Percentiles rank a stretch among this genome's conserved stretches.
phyloP scores from a whole-genome alignment of 2,888 invertebrate species.

The Dorcus parallelipipedus region DNA sequence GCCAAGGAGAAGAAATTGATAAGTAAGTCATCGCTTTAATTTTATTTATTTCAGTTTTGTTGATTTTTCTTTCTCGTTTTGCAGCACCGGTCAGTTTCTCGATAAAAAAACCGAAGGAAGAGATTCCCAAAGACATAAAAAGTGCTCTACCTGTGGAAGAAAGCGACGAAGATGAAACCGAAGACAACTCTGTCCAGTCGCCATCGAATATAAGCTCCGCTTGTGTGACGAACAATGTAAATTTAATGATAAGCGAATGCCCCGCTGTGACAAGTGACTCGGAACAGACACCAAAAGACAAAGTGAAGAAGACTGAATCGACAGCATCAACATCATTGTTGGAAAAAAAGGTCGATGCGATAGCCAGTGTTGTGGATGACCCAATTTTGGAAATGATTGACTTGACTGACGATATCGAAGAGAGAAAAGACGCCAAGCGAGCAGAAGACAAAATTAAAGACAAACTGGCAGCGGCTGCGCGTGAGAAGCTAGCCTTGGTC shows the following conservation, averaged over 20 bases:
- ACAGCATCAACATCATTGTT: neutral
- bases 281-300: too few species aligned
- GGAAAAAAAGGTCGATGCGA: neutral
- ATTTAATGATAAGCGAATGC: neutral
- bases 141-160: constrained; percentile 75
- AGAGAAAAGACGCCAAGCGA: constrained; percentile 35
- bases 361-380: constrained; percentile 40
- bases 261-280: too few species aligned
- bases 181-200: constrained; percentile 5
- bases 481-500: constrained; percentile 57
- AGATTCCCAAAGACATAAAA: constrained; percentile 52
- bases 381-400: constrained; percentile 56
- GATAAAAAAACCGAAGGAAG: constrained; percentile 74
- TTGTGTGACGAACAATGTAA: neutral
- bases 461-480: constrained; percentile 54
- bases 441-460: constrained; percentile 60
- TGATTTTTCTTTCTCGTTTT: constrained; percentile 17
- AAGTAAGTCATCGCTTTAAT: constrained; percentile 31
- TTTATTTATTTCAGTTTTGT: neutral
- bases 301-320: too few species aligned
- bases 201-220: constrained; percentile 3
- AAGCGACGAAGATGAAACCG: constrained; percentile 63
- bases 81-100: constrained; percentile 79
- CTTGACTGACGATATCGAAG: constrained; percentile 57
- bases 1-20: constrained; percentile 43